These are phyloP conservation scores for Mnemiopsis leidyi DNA, from an alignment of 37 sponge, comb jelly and placozoan genomes.

Conservation along the genomic window DNA sequence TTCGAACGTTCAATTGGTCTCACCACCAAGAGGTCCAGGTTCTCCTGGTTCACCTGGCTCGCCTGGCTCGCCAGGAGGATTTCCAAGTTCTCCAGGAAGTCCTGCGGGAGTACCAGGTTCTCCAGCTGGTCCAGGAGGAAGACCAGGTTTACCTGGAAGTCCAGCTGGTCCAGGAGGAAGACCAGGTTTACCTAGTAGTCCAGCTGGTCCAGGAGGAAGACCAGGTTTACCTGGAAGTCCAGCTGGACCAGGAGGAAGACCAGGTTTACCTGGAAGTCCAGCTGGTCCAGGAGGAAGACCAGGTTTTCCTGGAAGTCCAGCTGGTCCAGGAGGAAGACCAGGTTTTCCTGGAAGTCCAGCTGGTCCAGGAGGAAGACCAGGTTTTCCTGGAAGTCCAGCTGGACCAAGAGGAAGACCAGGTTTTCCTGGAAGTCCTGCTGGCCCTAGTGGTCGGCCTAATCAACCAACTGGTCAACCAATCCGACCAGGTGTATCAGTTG, in stretches of 20 bases:
- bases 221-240: constrained; percentile 6
- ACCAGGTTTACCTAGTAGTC: background rate
- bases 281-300: constrained; percentile 4
- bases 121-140: background rate
- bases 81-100: background rate
- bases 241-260: background rate
- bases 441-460: background rate
- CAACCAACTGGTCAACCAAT: no score
- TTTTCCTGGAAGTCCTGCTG: background rate
- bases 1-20: background rate
- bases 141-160: background rate
- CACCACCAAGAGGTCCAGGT: background rate
- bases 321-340: background rate
- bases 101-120: background rate
- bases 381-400: background rate
- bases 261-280: background rate
- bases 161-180: background rate
- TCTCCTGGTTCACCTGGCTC: background rate
- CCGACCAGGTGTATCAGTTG: background rate
- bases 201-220: background rate
- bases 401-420: background rate
- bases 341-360: background rate
- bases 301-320: background rate
- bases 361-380: background rate
- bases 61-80: background rate